Evolutionary conservation across 2,888 invertebrate species (phyloP).

Genomic region (Byasa hedistus): DNA sequence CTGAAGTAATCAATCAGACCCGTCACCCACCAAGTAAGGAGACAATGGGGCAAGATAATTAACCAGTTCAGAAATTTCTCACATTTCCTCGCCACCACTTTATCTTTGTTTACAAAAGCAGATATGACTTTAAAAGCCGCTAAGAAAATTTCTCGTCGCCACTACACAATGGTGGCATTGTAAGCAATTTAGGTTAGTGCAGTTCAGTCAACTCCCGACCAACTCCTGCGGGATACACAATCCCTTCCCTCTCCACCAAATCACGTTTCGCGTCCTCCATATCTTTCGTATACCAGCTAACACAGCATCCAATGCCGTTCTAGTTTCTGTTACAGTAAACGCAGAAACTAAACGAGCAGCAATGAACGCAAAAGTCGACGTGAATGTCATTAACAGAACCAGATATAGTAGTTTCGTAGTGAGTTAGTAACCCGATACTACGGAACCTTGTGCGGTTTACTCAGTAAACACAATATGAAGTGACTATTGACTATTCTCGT

Average conservation of each 20-base stretch:
- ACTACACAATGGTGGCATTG: constrained; percentile 67
- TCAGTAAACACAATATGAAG: constrained; percentile 77
- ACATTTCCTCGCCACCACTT: constrained; percentile 35
- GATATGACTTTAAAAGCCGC: constrained; percentile 48
- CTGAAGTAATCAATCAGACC: constrained; percentile 25
- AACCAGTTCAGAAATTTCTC: constrained; percentile 35
- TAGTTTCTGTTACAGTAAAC: background rate
- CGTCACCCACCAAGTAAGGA: constrained; percentile 5
- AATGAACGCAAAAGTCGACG: constrained; percentile 37
- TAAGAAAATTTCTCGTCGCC: constrained; percentile 57
- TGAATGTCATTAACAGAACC: constrained; percentile 21
- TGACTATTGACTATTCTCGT: constrained; percentile 79
- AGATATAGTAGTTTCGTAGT: constrained; percentile 38
- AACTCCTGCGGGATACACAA: constrained; percentile 69
- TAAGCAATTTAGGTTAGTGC: constrained; percentile 70
- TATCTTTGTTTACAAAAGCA: constrained; percentile 53
- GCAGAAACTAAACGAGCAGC: constrained; percentile 28
- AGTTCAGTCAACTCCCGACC: constrained; percentile 72
- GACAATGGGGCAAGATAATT: constrained; percentile 33
- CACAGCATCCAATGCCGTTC: constrained; percentile 44
- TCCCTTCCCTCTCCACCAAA: constrained; percentile 48
- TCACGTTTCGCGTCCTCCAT: constrained; percentile 1
- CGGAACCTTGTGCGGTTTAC: constrained; percentile 72
- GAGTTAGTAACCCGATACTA: constrained; percentile 63
- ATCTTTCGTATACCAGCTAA: background rate